phyloP scores from a whole-genome alignment of 1,140 invertebrate species.

The Bombus sibiricus region DNA sequence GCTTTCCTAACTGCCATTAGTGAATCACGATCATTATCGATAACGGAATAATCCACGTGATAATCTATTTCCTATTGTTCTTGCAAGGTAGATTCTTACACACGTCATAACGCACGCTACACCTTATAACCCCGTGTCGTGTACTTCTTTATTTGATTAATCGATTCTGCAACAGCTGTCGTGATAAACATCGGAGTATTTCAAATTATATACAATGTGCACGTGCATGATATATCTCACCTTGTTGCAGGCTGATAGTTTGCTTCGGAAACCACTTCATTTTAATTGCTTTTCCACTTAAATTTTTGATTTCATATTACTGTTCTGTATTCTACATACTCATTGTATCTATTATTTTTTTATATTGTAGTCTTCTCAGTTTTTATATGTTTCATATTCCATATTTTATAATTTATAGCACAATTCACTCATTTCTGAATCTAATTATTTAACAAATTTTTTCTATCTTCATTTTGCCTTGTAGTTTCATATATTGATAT shows the following conservation, averaged over 20 bases:
- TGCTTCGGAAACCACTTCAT: background rate
- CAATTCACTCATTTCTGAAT: too few species aligned
- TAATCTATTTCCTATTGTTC: background rate
- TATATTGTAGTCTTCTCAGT: background rate
- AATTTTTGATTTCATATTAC: background rate
- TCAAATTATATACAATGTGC: background rate
- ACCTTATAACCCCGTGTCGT: background rate
- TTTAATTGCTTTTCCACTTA: background rate
- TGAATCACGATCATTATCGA: background rate
- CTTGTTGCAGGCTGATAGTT: background rate
- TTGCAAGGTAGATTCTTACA: background rate
- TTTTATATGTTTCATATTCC: too few species aligned
- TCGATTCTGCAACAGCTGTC: background rate
- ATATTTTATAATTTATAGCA: too few species aligned
- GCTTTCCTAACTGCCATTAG: background rate
- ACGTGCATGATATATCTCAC: background rate
- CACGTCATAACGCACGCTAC: background rate
- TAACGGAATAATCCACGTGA: background rate
- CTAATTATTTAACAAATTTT: too few species aligned
- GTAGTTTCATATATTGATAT: background rate
- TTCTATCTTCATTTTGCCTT: background rate
- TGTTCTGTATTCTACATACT: too few species aligned
- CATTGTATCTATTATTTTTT: background rate
- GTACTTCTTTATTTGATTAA: conserved; percentile 25
- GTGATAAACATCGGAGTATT: background rate